phyloP scores from a whole-genome alignment of 2,888 invertebrate species.

The Ormia ochracea region DNA sequence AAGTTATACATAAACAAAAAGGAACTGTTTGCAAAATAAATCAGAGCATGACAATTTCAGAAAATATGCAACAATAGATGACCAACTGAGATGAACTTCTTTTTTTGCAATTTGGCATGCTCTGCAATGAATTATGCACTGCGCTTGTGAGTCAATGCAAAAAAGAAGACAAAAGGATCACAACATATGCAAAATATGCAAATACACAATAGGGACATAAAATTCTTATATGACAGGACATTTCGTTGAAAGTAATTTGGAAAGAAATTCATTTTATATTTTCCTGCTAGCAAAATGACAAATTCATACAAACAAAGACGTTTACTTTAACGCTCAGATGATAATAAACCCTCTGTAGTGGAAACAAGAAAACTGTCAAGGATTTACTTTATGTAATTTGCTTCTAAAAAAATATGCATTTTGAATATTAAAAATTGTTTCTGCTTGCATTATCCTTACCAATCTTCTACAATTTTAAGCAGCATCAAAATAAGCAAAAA shows the following conservation, averaged over 20 bases:
- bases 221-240: constrained; percentile 20
- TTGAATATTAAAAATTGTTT: neutral
- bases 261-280: constrained; percentile 12
- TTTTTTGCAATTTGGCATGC: constrained; percentile 46
- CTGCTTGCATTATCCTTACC: neutral
- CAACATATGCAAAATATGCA: constrained; percentile 52
- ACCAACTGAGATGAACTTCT: constrained; percentile 41
- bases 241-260: constrained; percentile 29
- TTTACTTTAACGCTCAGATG: neutral
- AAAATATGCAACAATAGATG: constrained; percentile 42
- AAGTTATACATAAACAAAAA: constrained; percentile 2
- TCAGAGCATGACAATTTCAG: constrained; percentile 37
- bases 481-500: neutral
- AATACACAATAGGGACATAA: constrained; percentile 10
- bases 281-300: neutral
- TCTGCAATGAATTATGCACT: constrained; percentile 55
- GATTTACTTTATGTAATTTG: constrained; percentile 18
- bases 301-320: constrained; percentile 23
- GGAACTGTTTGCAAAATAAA: constrained; percentile 28
- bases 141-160: neutral
- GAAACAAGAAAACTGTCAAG: neutral
- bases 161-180: constrained; percentile 24
- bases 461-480: neutral
- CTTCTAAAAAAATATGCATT: constrained; percentile 20
- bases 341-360: neutral